Evolutionary conservation across 2,113 vertebrate genomes (phyloP), one percentile per base, ranked within the genome.

Genomic region (Machaerirhynchus nigripectus): DNA sequence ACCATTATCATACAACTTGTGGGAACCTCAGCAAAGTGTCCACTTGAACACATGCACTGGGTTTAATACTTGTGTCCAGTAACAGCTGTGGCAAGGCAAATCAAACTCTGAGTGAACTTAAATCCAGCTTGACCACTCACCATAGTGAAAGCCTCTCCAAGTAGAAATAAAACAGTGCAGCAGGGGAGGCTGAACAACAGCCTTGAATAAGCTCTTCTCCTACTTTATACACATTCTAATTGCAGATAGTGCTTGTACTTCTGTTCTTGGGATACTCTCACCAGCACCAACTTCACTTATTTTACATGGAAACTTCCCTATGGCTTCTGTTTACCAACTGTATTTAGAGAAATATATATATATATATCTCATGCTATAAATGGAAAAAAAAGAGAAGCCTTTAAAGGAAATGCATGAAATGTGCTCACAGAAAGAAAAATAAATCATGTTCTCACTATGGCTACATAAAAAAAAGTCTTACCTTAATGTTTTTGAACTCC

Each of bases 401-500:
- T 64, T 37, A 49, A 52, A 85, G 9, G n/a, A 90, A 86, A 74
- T 9, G 14, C 35, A 84, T 26, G 4, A 86, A 86, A 80, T 9
- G 4, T 7, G 1, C 20, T 60, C 49, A 44, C 74, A 70, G 46
- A 59, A 94, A 91, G 46, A 30, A 80, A 88, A 90, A 1, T 8
- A 33, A 64, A 49, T 15, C 31, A 64, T 1, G 2, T 37, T 84
- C 76, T 78, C 33, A 8, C n/a, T 21, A 37, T 0, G 17, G 57
- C 33, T 79, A 83, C 37, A 44, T 11, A 37, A 35, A 20, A 80
- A 80, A 80, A 70, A 3, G 6, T 40, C 98, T 97, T 96, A 99
- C 99, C 98, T 99, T 99, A 93, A 99, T 99, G 93, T 97, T 99
- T 93, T 98, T 98, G 97, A 99, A 99, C 87, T 99, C 99, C 97